Percentiles rank a stretch among this genome's conserved stretches.
These are phyloP conservation scores for Acropora tenuis DNA, from an alignment of 64 coral and sea anemone species.

Conservation along the genomic window DNA sequence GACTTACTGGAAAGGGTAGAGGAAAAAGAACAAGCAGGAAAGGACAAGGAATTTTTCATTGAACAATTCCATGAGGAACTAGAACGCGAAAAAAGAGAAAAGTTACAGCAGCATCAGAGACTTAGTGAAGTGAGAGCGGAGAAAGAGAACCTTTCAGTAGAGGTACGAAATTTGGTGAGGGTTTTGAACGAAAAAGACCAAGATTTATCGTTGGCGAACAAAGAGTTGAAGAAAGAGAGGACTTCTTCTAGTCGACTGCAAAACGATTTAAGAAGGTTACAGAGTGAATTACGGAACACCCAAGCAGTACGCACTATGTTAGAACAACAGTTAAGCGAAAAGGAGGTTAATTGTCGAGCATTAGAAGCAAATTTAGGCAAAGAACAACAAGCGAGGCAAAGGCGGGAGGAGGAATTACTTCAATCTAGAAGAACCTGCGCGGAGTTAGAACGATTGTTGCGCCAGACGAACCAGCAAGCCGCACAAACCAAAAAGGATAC, in stretches of 20 bases:
- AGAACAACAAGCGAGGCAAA: slow-evolving; percentile 47
- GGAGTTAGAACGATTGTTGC: slow-evolving; percentile 68
- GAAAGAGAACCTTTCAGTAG: too few species aligned
- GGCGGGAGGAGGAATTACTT: slow-evolving; percentile 59
- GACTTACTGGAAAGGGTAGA: too few species aligned
- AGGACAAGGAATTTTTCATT: too few species aligned
- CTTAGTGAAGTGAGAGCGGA: too few species aligned
- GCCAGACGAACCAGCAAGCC: slow-evolving; percentile 60
- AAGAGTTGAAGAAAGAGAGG: slow-evolving; percentile 52
- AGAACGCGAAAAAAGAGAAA: too few species aligned
- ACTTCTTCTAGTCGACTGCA: too few species aligned
- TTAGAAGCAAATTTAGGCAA: slow-evolving; percentile 47
- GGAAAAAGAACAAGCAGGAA: too few species aligned
- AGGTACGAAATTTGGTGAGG: too few species aligned
- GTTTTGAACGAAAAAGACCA: too few species aligned
- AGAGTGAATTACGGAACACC: slow-evolving; percentile 70
- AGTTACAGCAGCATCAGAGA: too few species aligned
- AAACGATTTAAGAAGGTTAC: slow-evolving; percentile 56
- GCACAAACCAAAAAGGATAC: slow-evolving; percentile 53
- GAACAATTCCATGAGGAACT: too few species aligned
- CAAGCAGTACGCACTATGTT: slow-evolving; percentile 53
- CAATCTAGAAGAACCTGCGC: slow-evolving; percentile 55
- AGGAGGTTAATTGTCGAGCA: slow-evolving; percentile 55
- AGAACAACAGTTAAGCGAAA: slow-evolving; percentile 79
- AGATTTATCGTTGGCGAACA: too few species aligned